Evolutionary conservation across 2,797 vertebrate genomes (phyloP), one percentile per base, ranked within the genome.

Genomic region (Chaunax sp.): DNA sequence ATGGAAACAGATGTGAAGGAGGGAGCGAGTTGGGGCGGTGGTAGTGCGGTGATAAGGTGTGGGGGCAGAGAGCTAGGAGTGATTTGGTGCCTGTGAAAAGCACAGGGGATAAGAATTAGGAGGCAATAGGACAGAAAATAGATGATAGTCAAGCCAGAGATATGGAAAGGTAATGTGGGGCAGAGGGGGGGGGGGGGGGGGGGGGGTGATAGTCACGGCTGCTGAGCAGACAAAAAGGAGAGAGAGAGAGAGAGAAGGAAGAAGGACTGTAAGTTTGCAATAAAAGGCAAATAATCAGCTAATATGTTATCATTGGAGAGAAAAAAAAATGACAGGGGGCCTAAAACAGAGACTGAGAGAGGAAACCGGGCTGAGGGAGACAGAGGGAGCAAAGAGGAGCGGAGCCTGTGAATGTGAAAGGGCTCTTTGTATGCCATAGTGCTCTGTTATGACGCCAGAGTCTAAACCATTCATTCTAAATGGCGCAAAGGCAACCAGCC

Each of bases 1-100:
- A 90, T 53, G 13, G 76, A 90, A 89, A 89, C 91, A 91, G 91
- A 90, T 89, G 91, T 90, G 87, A 81, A 58, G 84, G 82, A 85
- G 82, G 79, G 77, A 73, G 59, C 5, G 1, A n/a, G 45, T 10
- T 52, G 56, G 26, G 37, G 18, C n/a, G 25, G 40, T 18, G 25
- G 54, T 47, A 41, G n/a, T n/a, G 40, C 58, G 70, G 53, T 11
- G 74, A 40, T 20, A 20, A 22, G 35, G 64, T 56, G 65, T 57
- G 65, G n/a, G 37, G 56, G 59, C 49, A 60, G 60, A 63, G 58
- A 52, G 51, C 41, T 63, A 45, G 59, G 58, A 71, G 62, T 65
- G 55, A 75, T 66, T 71, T 65, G 62, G 72, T 67, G 46, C 63
- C 61, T 55, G 50, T 72, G 47, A 71, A 64, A 78, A 41, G 54